Conservation (phyloP, 2,797 vertebrate species). For the Acrossocheilus fasciatus region DNA sequence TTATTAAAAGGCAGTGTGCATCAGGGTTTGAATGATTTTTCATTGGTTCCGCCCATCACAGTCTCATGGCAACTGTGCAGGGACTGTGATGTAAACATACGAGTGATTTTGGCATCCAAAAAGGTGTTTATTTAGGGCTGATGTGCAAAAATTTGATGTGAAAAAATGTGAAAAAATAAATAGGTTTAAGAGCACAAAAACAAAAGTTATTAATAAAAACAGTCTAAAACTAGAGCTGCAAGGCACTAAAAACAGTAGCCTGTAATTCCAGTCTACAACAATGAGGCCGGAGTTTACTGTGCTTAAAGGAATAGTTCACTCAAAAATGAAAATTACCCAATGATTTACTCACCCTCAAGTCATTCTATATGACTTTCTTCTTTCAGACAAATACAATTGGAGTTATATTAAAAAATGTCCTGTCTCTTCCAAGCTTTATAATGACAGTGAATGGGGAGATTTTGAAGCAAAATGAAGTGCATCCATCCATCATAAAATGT, state of each 20-base stretch:
- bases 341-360: background rate
- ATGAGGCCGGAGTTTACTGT: background rate
- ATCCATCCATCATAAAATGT: no score
- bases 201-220: background rate
- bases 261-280: background rate
- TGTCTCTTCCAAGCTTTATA: background rate
- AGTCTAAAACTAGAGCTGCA: background rate
- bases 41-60: background rate
- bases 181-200: background rate
- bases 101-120: background rate
- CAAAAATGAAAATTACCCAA: background rate
- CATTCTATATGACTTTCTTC: no score
- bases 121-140: background rate
- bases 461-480: no score
- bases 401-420: background rate
- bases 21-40: background rate
- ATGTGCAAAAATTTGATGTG: background rate
- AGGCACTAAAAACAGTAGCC: background rate
- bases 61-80: background rate
- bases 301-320: background rate
- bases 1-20: background rate
- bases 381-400: no score
- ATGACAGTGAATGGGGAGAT: background rate
- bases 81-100: background rate
- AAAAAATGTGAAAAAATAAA: background rate